Evolutionary conservation across 2,888 invertebrate species (phyloP).

Genomic region (Macrophya annulata): DNA sequence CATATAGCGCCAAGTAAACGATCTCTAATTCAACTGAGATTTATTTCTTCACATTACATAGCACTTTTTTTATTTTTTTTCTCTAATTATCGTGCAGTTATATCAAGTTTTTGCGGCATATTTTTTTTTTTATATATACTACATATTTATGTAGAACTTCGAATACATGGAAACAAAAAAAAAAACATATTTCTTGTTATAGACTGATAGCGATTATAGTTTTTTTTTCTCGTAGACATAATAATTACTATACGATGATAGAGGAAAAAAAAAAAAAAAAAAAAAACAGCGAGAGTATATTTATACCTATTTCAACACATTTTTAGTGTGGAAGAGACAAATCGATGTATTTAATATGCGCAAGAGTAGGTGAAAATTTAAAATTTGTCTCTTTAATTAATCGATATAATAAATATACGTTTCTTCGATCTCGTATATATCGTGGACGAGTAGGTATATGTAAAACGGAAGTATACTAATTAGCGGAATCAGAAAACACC

Average conservation of each 20-base stretch:
- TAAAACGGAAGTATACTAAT: constrained; percentile 24
- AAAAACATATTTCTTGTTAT: background rate
- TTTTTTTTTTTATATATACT: too few relatives aligned
- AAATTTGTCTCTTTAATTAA: background rate
- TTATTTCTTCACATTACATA: background rate
- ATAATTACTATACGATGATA: background rate
- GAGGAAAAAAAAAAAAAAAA: background rate
- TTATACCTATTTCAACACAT: background rate
- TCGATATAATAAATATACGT: background rate
- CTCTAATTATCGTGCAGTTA: background rate
- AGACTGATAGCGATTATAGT: background rate
- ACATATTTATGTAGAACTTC: too few relatives aligned
- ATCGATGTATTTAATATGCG: background rate
- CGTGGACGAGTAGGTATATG: background rate
- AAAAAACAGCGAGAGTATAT: background rate
- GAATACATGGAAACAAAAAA: background rate
- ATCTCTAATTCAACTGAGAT: constrained; percentile 1
- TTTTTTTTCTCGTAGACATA: background rate
- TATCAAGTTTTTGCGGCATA: too few relatives aligned
- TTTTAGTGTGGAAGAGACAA: background rate
- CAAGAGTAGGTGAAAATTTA: background rate
- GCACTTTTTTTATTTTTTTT: background rate
- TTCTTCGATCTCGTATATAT: background rate
- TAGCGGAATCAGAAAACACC: constrained; percentile 30
- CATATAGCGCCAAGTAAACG: background rate